Conservation (phyloP, 2,113 vertebrate genomes). For the Aspiorhynchus laticeps region DNA sequence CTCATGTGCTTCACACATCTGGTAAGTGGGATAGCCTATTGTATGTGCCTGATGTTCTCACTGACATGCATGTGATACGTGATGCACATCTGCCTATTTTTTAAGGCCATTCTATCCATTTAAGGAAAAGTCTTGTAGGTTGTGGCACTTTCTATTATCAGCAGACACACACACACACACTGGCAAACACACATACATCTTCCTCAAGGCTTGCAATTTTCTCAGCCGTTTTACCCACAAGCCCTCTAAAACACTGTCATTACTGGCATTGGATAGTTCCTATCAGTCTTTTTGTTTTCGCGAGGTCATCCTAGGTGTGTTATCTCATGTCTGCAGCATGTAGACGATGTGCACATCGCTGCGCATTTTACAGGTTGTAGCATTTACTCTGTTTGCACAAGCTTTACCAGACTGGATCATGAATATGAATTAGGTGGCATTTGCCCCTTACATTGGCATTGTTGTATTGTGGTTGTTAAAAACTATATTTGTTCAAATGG, state of each 20-base stretch:
- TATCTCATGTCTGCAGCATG: not conserved
- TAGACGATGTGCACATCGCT: not conserved
- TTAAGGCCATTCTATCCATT: not conserved
- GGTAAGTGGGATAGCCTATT: not conserved
- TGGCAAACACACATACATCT: not conserved
- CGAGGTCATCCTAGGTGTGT: slow-evolving; percentile 43
- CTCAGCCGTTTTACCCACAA: slow-evolving; percentile 3
- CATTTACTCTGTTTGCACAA: slow-evolving; percentile 31
- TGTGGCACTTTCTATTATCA: not conserved
- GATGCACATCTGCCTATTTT: not conserved
- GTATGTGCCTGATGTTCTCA: not conserved
- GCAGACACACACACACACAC: not conserved
- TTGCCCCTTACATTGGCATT: not conserved
- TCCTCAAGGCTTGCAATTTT: slow-evolving; percentile 29
- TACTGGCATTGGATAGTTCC: not conserved
- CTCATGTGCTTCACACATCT: not conserved
- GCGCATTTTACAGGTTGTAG: not conserved
- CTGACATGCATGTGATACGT: not conserved
- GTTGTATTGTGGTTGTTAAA: not conserved
- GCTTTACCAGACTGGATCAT: not conserved
- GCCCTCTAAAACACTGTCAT: slow-evolving; percentile 9
- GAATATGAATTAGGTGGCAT: not conserved
- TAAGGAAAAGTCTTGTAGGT: not conserved
- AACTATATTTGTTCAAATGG: not conserved
- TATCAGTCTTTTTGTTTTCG: slow-evolving; percentile 13